Evolutionary conservation across 35 echinoderm and acorn worm species (phyloP), one percentile per base, ranked within the genome.

Genomic region (Ophioderma brevispina): DNA sequence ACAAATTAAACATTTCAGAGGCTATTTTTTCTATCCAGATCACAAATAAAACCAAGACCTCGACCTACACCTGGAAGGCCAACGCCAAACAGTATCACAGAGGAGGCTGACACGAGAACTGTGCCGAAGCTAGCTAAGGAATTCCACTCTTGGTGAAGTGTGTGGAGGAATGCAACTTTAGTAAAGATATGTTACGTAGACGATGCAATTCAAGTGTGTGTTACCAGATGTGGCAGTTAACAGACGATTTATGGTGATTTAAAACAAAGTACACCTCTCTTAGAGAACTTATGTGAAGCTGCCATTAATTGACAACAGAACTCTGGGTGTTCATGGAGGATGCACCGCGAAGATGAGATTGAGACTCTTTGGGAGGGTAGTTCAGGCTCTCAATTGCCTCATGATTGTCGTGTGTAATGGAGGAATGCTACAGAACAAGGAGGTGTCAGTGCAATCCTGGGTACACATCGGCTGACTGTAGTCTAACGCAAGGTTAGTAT

Each of bases 201-300:
- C 32, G 94, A 99, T 86, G 94, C 97, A 25, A 77, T 99, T 28
- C 84, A 95, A 76, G 85, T 99, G 82, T 99, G 97, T 75, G 52
- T 93, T 8, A 88, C 82, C n/a, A 31, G 97, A 99, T 49, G 80
- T 99, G 21, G n/a, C 97, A 95, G 76, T 55, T 99, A 35, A 99
- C 97, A 5, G 97, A 99, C 75, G 93, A 99, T 80, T 86, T 94
- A 23, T 84, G 75, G 10, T 99, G 97, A 94, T 80, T n/a, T 82
- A 49, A 89, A 89, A 23, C 90, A 95, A 59, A 90, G 94, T 31
- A 87, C 90, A 23, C 88, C 93, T 32, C 50, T 99, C 4, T 42
- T 99, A 13, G 97, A 99, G 77, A 99, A 95, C 77, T 79, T 92
- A 32, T 99, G 97, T 63, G 97, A 99, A 39, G 83, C 91, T 1